Base-by-base conservation (phyloP, 2,888 invertebrate species). In the Cosmopolites sordidus region DNA sequence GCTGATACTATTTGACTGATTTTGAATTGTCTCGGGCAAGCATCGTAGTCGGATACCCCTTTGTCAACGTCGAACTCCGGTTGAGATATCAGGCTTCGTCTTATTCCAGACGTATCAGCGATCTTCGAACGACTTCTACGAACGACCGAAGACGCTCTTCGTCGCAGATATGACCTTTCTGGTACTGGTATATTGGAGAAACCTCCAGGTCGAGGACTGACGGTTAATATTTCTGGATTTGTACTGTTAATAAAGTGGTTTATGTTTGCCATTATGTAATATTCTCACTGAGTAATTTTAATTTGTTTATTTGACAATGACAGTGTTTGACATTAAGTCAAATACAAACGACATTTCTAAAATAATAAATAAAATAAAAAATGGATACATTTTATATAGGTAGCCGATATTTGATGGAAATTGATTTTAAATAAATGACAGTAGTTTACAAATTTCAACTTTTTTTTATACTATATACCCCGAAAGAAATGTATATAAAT, bases 191-290 rank as follows among this genome's bases (percentile, higher is more conserved):
- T 58, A 37, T 58, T 58, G 9, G 42, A 40, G 17, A 56, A 15
- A 1, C 58, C 58, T 3, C 58, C 58, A 8, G 58, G 33, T n/a
- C 58, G 48, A 16, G 58, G 58, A n/a, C 41, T 27, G 9, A 40
- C 51, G 5, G 17, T 11, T 4, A 53, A 50, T 41, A 58, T 56
- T 39, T 58, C 58, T n/a, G 58, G 58, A 33, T 58, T 33, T 11
- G 33, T 33, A 12, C n/a, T 33, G 33, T 33, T 33, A 12, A 33
- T 33, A n/a, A 33, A 33, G n/a, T 33, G 11, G 4, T 11, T 12
- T 12, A 12, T 5, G n/a, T 33, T 33, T 4, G 11, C 12, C 33
- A 33, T 33, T 22, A 5, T 22, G 22, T 5, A 22, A 22, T 22
- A 8, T 5, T 3, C 8, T 22, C 22, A 22, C 22, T 22, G 22